Conservation (phyloP, 1,140 invertebrate species). For the Pteromalus puparum region DNA sequence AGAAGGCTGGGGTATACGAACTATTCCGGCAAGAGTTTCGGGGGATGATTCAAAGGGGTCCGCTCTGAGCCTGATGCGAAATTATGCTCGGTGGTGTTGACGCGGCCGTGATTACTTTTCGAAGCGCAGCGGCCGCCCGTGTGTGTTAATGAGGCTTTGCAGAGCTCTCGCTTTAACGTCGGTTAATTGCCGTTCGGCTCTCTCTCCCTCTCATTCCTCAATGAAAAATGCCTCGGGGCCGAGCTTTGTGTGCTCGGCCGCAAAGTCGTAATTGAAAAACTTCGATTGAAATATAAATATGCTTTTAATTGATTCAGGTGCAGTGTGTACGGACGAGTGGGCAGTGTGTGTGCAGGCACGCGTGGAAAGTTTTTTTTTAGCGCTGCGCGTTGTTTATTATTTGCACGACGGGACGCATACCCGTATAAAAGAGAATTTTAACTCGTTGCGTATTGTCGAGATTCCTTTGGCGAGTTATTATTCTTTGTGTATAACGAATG, state of each 20-base stretch:
- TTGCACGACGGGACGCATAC: no score
- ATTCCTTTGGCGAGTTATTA: no score
- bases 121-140: no score
- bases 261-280: neutral
- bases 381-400: neutral
- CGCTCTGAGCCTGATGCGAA: no score
- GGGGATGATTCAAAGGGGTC: slow-evolving; percentile 18
- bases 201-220: neutral
- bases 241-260: no score
- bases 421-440: neutral
- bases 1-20: neutral
- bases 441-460: no score
- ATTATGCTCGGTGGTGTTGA: neutral
- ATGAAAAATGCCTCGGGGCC: neutral
- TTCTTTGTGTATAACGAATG: neutral
- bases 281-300: neutral
- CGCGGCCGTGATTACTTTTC: neutral
- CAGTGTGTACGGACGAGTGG: no score
- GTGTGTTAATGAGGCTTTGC: neutral
- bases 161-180: neutral
- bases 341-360: no score
- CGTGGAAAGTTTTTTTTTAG: neutral
- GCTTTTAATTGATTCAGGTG: neutral
- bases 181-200: neutral
- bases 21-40: slow-evolving; percentile 2